phyloP scores from a whole-genome alignment of 2,113 vertebrate genomes.

The Ceyx melanurus region DNA sequence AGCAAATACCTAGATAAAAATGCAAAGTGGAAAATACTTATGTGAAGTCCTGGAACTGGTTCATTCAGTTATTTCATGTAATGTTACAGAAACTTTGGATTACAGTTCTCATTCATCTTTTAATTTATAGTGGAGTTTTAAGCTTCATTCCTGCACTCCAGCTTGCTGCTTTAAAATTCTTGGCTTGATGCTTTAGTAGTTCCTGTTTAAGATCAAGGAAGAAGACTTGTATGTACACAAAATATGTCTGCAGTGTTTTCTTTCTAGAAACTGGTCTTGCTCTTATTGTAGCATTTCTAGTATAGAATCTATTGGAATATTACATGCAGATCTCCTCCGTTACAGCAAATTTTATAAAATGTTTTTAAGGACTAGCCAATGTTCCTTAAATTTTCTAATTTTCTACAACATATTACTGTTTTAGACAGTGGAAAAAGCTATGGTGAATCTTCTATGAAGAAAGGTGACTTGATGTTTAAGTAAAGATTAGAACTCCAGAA shows the following conservation, averaged over 20 bases:
- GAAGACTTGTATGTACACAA: background rate
- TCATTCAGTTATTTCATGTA: background rate
- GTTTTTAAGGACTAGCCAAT: background rate
- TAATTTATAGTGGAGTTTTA: background rate
- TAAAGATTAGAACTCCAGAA: background rate
- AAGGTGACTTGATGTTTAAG: background rate
- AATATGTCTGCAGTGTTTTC: background rate
- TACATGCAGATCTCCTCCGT: background rate
- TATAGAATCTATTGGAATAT: background rate
- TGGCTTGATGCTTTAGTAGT: background rate
- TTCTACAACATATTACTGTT: background rate
- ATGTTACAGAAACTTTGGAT: background rate
- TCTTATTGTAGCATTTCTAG: background rate
- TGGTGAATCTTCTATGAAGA: background rate
- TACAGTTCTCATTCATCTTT: background rate
- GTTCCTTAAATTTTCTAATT: background rate
- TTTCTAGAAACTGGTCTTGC: background rate
- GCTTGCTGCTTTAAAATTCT: constrained; percentile 3
- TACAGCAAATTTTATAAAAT: background rate
- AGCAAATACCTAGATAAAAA: background rate
- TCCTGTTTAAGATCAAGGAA: background rate
- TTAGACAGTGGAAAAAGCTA: background rate
- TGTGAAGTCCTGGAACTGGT: background rate
- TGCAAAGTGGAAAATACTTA: background rate
- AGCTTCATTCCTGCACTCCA: background rate